A percentile compares a stretch with the other conserved stretches of the same genome.
Evolutionary conservation across 2,888 invertebrate species (phyloP).

Genomic region (Lydus trimaculatus): DNA sequence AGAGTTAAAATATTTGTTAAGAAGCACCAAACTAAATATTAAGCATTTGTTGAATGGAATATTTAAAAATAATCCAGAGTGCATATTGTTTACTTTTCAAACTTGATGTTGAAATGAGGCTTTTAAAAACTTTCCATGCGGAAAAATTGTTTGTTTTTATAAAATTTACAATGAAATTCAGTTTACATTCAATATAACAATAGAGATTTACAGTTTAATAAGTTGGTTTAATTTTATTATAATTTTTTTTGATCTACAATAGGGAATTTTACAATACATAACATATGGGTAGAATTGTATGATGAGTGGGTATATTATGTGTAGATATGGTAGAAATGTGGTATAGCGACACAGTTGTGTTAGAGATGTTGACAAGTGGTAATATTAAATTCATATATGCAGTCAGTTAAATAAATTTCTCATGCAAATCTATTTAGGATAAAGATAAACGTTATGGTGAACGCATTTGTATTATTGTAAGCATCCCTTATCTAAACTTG

Average conservation of each 20-base stretch:
- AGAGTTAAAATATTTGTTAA: no score
- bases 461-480: background rate
- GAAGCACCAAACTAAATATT: no score
- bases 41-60: background rate
- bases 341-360: conserved; percentile 2
- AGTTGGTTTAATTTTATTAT: background rate
- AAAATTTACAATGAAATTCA: background rate
- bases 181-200: background rate
- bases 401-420: conserved; percentile 6
- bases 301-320: background rate
- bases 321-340: background rate
- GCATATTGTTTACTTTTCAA: background rate
- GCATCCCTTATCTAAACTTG: no score
- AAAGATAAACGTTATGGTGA: conserved; percentile 3
- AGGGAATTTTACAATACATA: background rate
- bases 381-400: conserved; percentile 11
- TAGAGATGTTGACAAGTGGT: conserved; percentile 10
- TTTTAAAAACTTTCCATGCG: background rate
- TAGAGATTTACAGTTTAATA: background rate
- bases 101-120: background rate
- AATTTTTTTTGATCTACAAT: background rate
- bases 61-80: background rate
- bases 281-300: background rate
- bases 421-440: conserved; percentile 9
- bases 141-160: background rate